These are phyloP conservation scores for Siniperca knerii DNA, from an alignment of 2,113 vertebrate species.

Conservation along the genomic window DNA sequence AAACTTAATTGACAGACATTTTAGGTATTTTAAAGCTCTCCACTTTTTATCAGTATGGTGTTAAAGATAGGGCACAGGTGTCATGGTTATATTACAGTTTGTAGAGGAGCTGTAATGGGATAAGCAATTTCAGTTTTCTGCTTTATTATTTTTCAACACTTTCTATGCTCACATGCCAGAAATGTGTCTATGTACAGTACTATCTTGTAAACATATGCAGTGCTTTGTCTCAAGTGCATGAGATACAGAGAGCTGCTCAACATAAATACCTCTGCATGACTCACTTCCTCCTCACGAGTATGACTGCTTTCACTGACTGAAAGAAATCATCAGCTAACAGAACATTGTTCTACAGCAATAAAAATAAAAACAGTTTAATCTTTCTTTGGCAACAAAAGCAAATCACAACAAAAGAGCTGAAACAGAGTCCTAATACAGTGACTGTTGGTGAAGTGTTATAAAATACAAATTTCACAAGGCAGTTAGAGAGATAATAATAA, in stretches of 20 bases:
- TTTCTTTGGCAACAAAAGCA: background rate
- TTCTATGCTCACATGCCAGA: too few relatives aligned
- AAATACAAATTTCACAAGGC: background rate
- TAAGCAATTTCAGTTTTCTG: too few relatives aligned
- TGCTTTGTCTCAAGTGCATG: too few relatives aligned
- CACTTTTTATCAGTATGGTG: background rate
- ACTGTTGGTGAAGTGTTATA: background rate
- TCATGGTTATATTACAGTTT: too few relatives aligned
- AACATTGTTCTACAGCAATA: too few relatives aligned
- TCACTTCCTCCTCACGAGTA: background rate
- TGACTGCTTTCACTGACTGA: fast-evolving
- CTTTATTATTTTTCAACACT: too few relatives aligned
- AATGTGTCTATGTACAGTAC: too few relatives aligned
- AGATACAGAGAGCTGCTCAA: background rate
- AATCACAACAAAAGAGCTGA: background rate
- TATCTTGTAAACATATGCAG: too few relatives aligned
- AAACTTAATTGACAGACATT: background rate
- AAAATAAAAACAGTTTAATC: background rate
- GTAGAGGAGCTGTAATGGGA: too few relatives aligned
- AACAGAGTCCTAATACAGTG: background rate
- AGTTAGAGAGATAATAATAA: background rate
- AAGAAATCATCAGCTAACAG: background rate
- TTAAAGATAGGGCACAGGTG: too few relatives aligned
- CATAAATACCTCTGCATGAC: background rate
- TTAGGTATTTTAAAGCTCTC: background rate